These are phyloP conservation scores for Acholoe squamosa DNA, from an alignment of 2,888 invertebrate species.

Conservation along the genomic window DNA sequence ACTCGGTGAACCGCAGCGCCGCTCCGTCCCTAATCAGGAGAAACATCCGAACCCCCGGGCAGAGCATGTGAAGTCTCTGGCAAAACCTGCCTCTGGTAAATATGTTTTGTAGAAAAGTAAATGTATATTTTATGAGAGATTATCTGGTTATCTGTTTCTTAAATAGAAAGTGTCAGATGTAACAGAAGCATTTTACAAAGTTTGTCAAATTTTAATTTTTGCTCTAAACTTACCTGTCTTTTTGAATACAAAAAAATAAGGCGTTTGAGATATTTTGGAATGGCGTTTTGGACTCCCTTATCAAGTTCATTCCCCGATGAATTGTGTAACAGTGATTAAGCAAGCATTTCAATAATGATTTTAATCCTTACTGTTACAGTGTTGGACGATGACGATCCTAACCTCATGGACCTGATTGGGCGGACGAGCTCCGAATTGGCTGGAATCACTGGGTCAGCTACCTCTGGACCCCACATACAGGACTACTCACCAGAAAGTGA, in stretches of 20 bases:
- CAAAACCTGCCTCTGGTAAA: slow-evolving; percentile 67
- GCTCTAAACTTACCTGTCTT: too few relatives aligned
- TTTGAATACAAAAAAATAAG: too few relatives aligned
- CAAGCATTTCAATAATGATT: too few relatives aligned
- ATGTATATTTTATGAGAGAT: too few relatives aligned
- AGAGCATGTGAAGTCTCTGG: slow-evolving; percentile 73
- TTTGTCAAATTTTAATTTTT: too few relatives aligned
- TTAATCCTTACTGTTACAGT: slow-evolving; percentile 68
- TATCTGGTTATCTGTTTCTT: too few relatives aligned
- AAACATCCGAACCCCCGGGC: slow-evolving; percentile 74
- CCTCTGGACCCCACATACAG: slow-evolving; percentile 72
- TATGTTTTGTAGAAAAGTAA: too few relatives aligned
- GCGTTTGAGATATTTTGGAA: too few relatives aligned
- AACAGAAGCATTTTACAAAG: too few relatives aligned
- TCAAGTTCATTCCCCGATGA: background rate
- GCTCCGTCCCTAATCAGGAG: slow-evolving; percentile 67
- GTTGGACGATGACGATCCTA: slow-evolving; percentile 80
- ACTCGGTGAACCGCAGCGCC: slow-evolving; percentile 68
- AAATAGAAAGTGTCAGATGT: too few relatives aligned
- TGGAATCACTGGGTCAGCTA: slow-evolving; percentile 78
- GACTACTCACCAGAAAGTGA: slow-evolving; percentile 79
- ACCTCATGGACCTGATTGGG: slow-evolving; percentile 78
- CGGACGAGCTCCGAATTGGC: slow-evolving; percentile 76
- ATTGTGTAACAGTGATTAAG: too few relatives aligned
- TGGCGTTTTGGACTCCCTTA: background rate